Evolutionary conservation across 2,888 invertebrate species (phyloP).

Genomic region (Muschampia plurimacula): DNA sequence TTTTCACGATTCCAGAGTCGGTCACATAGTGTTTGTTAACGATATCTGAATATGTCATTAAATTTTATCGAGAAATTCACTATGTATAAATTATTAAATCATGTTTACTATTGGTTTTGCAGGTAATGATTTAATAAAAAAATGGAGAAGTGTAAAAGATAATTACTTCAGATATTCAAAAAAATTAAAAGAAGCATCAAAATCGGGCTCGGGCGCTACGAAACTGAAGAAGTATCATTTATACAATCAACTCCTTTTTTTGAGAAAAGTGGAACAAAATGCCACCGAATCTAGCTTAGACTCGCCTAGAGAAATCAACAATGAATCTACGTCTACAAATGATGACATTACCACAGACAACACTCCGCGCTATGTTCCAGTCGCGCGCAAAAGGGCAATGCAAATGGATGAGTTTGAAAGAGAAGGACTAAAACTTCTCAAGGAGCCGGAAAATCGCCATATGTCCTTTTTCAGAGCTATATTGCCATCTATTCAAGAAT

Average conservation of each 20-base stretch:
- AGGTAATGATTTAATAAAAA: constrained; percentile 17
- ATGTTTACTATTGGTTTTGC: background rate
- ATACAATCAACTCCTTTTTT: constrained; percentile 45
- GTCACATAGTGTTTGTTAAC: background rate
- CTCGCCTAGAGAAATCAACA: constrained; percentile 42
- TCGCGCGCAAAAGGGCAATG: constrained; percentile 46
- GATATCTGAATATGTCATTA: constrained; percentile 2
- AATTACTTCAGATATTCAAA: constrained; percentile 42
- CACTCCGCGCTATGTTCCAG: constrained; percentile 43
- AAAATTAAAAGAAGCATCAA: constrained; percentile 46
- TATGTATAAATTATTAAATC: background rate
- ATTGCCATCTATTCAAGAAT: constrained; percentile 15
- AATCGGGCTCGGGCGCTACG: constrained; percentile 45
- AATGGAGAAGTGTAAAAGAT: constrained; percentile 37
- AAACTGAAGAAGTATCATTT: constrained; percentile 41
- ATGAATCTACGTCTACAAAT: constrained; percentile 39
- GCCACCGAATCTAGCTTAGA: constrained; percentile 45
- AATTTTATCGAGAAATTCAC: constrained; percentile 2
- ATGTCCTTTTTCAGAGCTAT: constrained; percentile 45
- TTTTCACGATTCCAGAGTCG: constrained; percentile 38
- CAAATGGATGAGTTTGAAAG: constrained; percentile 48
- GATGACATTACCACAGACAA: constrained; percentile 41
- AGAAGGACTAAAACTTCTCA: constrained; percentile 44
- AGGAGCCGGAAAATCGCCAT: constrained; percentile 48
- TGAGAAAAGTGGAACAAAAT: constrained; percentile 46